Evolutionary conservation across 2,888 invertebrate genomes (phyloP).

Genomic region (Eristalis tenax): DNA sequence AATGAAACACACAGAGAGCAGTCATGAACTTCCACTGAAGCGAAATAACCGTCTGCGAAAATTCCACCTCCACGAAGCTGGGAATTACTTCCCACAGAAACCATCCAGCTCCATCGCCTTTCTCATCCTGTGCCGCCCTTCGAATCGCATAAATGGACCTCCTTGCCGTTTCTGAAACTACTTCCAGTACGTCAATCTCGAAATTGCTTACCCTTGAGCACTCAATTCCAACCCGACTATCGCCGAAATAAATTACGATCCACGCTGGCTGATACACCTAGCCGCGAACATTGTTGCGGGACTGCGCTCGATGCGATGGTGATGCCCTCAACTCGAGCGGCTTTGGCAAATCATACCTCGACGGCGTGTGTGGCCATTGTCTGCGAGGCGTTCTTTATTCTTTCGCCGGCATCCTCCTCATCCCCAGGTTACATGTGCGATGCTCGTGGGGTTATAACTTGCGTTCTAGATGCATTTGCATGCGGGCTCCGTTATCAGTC

Average conservation of each 20-base stretch:
- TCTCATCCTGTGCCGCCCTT: no score
- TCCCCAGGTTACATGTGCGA: neutral
- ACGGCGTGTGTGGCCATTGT: slow-evolving; percentile 45
- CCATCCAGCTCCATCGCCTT: no score
- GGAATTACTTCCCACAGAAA: no score
- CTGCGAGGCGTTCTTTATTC: slow-evolving; percentile 60
- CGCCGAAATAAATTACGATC: slow-evolving; percentile 29
- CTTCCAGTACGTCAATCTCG: slow-evolving; percentile 23
- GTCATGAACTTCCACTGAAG: neutral
- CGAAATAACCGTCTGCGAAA: neutral
- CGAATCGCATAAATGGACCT: neutral
- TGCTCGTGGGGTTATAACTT: neutral
- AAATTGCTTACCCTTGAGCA: slow-evolving; percentile 58
- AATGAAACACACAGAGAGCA: neutral
- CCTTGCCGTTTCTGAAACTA: neutral
- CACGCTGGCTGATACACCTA: slow-evolving; percentile 10
- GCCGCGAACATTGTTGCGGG: slow-evolving; percentile 16
- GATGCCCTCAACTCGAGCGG: neutral
- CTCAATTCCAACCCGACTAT: slow-evolving; percentile 35
- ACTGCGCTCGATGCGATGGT: neutral
- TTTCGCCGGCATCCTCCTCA: slow-evolving; percentile 20
- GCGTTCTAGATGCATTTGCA: slow-evolving; percentile 46
- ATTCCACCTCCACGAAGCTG: neutral
- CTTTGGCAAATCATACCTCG: slow-evolving; percentile 39
- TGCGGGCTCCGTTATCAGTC: slow-evolving; percentile 59